Percentiles rank a stretch among this genome's conserved stretches.
Conservation (phyloP, 1,140 invertebrate genomes). For the Cydia amplana region DNA sequence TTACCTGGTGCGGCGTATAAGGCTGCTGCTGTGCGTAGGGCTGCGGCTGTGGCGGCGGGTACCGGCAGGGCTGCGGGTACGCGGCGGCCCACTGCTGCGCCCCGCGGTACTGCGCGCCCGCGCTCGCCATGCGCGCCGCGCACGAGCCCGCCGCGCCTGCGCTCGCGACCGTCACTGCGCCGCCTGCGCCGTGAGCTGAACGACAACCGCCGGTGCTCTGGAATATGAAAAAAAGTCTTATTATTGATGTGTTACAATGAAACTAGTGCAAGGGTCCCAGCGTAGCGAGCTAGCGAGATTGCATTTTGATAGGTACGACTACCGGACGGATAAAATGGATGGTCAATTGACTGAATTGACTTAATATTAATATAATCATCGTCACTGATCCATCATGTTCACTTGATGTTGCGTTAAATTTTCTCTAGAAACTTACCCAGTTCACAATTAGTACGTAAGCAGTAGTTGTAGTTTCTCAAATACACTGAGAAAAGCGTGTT, state of each 20-base stretch:
- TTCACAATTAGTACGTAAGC: too few species aligned
- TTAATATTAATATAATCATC: too few species aligned
- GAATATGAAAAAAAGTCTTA: constrained; percentile 34
- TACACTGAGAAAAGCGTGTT: too few species aligned
- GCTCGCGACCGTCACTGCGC: constrained; percentile 67
- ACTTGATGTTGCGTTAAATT: too few species aligned
- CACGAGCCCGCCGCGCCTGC: constrained; percentile 59
- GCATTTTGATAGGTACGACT: too few species aligned
- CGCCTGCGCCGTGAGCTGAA: constrained; percentile 57
- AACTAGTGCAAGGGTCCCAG: not conserved
- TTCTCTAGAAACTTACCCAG: too few species aligned
- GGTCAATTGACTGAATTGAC: too few species aligned
- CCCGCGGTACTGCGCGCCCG: constrained; percentile 73
- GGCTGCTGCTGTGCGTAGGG: constrained; percentile 68
- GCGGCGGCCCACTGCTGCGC: constrained; percentile 72
- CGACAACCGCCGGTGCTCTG: constrained; percentile 72
- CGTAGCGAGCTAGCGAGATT: too few species aligned
- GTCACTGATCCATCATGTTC: too few species aligned
- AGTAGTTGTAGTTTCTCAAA: too few species aligned
- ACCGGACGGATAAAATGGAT: too few species aligned
- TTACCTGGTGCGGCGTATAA: constrained; percentile 70
- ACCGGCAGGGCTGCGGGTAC: constrained; percentile 74
- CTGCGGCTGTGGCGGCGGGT: constrained; percentile 73
- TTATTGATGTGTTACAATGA: not conserved
- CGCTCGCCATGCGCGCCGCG: constrained; percentile 75